Evolutionary conservation across 2,113 vertebrate species (phyloP).

Genomic region (Romanogobio albipinnatus): DNA sequence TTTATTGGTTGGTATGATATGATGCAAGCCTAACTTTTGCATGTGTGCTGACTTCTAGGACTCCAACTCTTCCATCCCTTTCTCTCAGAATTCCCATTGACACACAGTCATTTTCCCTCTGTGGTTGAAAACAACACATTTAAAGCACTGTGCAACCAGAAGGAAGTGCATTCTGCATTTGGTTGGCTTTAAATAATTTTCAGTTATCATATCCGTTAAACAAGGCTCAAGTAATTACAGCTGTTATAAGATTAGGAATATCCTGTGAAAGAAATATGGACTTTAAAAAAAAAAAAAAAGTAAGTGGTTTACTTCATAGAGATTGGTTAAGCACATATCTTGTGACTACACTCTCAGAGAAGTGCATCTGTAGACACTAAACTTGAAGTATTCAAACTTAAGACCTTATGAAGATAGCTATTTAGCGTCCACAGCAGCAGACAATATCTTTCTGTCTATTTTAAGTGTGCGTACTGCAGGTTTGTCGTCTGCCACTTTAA

Average conservation of each 20-base stretch:
- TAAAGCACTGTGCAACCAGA: not conserved
- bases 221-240: slow-evolving; percentile 3
- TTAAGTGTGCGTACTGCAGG: too few relatives aligned
- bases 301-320: not conserved
- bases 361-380: not conserved
- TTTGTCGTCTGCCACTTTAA: too few relatives aligned
- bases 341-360: not conserved
- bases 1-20: not conserved
- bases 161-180: not conserved
- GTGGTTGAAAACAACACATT: not conserved
- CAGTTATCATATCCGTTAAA: not conserved
- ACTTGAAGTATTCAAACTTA: not conserved
- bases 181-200: slow-evolving; percentile 16
- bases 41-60: not conserved
- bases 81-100: not conserved
- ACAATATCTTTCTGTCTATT: too few relatives aligned
- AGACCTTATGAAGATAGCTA: too few relatives aligned
- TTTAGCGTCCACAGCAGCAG: too few relatives aligned
- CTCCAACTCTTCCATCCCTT: not conserved
- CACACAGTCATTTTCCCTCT: not conserved
- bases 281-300: too few relatives aligned
- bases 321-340: not conserved
- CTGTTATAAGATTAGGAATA: not conserved
- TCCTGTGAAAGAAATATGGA: not conserved
- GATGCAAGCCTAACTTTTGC: too few relatives aligned